A percentile compares a stretch with the other conserved stretches of the same genome.
These are phyloP conservation scores for Aptenodytes patagonicus DNA, from an alignment of 2,113 vertebrate genomes.

Conservation along the genomic window DNA sequence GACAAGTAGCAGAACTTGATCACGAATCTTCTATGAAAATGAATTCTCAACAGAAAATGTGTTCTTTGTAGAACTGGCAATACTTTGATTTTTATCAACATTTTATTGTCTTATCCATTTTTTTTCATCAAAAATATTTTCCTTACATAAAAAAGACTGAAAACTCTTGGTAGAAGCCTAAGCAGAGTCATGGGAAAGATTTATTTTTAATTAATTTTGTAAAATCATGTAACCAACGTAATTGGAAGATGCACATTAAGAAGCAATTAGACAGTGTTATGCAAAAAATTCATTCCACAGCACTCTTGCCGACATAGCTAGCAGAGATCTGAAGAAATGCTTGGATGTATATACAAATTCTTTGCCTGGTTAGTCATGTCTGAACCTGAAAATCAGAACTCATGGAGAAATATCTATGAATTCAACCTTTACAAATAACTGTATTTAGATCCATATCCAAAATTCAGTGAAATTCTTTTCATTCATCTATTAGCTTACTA, in stretches of 20 bases:
- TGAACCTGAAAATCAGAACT: not conserved
- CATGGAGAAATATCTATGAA: not conserved
- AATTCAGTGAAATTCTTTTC: not conserved
- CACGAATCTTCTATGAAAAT: not conserved
- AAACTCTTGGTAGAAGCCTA: not conserved
- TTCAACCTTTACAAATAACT: not conserved
- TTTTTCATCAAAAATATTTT: not conserved
- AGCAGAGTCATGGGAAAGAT: not conserved
- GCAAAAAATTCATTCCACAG: not conserved
- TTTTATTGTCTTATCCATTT: not conserved
- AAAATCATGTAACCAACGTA: fast-evolving
- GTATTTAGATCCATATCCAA: not conserved
- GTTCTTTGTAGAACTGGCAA: not conserved
- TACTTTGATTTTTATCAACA: not conserved
- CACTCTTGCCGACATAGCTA: not conserved
- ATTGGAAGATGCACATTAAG: not conserved
- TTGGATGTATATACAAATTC: not conserved
- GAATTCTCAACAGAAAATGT: not conserved
- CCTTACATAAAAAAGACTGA: not conserved
- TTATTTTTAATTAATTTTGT: not conserved
- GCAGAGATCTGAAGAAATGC: not conserved
- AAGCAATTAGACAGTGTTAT: not conserved
- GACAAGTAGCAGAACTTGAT: not conserved
- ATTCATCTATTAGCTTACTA: not conserved
- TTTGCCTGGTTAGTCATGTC: not conserved